These are phyloP conservation scores for Drosophila simulans DNA, from an alignment of 1,140 invertebrate species.

Conservation along the genomic window DNA sequence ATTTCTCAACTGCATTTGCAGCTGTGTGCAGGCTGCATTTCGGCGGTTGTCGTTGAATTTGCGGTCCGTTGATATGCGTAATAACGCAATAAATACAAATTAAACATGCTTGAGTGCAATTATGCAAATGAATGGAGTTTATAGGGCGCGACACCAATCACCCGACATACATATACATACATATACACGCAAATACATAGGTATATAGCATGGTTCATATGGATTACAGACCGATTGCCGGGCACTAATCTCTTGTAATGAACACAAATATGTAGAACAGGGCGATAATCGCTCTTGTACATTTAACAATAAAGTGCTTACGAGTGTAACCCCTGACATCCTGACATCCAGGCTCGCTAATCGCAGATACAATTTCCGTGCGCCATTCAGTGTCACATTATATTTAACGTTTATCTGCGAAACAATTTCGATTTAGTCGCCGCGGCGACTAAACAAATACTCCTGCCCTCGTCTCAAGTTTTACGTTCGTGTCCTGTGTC, in stretches of 20 bases:
- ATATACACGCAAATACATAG: background rate
- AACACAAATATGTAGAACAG: constrained; percentile 79
- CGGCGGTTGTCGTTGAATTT: constrained; percentile 59
- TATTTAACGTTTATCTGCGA: constrained; percentile 77
- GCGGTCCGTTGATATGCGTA: constrained; percentile 70
- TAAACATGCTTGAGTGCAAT: constrained; percentile 82
- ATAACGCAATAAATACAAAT: constrained; percentile 83
- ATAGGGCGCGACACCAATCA: constrained; percentile 53
- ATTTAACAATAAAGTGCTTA: constrained; percentile 73
- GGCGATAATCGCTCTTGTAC: constrained; percentile 79
- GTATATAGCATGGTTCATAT: constrained; percentile 5
- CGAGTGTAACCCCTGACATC: constrained; percentile 48
- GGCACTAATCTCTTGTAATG: constrained; percentile 80
- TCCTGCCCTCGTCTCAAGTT: constrained; percentile 33
- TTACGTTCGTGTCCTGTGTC: constrained; percentile 71
- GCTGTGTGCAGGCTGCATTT: constrained; percentile 19
- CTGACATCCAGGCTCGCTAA: constrained; percentile 31
- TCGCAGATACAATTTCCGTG: constrained; percentile 28
- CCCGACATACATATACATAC: constrained; percentile 1
- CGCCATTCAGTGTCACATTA: constrained; percentile 60
- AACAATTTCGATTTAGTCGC: constrained; percentile 75
- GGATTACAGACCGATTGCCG: constrained; percentile 77
- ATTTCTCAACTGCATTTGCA: constrained; percentile 39
- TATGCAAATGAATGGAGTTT: constrained; percentile 79
- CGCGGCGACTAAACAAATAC: constrained; percentile 46